These are phyloP conservation scores for Toxotes lorentzi DNA, from an alignment of 2,797 vertebrate species.

Conservation along the genomic window DNA sequence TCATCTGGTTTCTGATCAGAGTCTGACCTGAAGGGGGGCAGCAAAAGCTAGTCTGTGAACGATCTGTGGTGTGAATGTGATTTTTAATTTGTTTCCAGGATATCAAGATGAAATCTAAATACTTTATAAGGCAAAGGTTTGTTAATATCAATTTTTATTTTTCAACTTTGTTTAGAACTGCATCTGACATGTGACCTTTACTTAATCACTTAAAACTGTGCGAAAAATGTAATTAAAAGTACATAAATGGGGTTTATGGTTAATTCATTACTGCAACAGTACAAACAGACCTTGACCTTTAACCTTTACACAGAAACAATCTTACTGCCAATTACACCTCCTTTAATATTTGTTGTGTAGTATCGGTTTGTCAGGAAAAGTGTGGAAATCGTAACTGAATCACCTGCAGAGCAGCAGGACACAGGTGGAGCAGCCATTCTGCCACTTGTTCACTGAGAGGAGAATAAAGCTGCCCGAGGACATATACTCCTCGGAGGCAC, in stretches of 20 bases:
- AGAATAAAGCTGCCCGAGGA: constrained; percentile 61
- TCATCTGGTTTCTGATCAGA: too few species aligned
- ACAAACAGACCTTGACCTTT: background rate
- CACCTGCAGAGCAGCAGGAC: constrained; percentile 6
- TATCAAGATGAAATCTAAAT: too few species aligned
- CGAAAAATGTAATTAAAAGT: background rate
- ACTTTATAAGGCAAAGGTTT: too few species aligned
- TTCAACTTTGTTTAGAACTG: background rate
- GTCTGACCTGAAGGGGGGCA: too few species aligned
- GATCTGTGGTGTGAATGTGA: too few species aligned
- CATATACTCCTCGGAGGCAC: background rate
- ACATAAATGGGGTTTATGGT: too few species aligned
- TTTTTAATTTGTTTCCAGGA: too few species aligned
- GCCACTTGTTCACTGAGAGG: constrained; percentile 59
- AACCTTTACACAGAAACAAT: background rate
- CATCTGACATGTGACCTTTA: background rate
- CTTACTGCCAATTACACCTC: background rate
- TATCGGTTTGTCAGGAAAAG: background rate
- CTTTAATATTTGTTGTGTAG: background rate
- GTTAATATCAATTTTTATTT: too few species aligned
- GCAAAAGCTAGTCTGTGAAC: too few species aligned
- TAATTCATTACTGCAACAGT: background rate
- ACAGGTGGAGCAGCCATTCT: constrained; percentile 34
- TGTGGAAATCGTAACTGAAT: too few species aligned
- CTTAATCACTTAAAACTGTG: background rate